Evolutionary conservation across 2,797 vertebrate genomes (phyloP), one percentile per base, ranked within the genome.

Genomic region (Peromyscus aztecus): DNA sequence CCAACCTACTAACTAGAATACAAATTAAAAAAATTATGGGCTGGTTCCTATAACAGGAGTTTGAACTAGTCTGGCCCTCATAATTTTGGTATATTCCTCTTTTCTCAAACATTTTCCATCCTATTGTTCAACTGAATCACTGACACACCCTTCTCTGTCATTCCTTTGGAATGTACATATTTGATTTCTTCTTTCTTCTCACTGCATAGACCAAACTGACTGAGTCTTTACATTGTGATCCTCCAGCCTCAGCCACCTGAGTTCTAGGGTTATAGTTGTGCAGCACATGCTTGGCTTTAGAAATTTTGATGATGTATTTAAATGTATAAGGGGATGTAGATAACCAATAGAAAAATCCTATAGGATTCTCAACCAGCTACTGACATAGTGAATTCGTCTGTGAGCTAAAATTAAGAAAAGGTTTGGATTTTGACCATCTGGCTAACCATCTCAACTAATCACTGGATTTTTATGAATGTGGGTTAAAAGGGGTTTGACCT

Each of bases 401-500:
- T 78, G 57, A 63, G 43, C 75, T 96, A 84, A 94, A 92, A 43
- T 76, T 77, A 87, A 91, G 29, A 63, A 93, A 93, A 46, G 84
- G 59, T 86, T 94, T 63, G 29, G 61, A 21, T 55, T 96, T n/a
- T 73, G 49, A 71, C 31, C 89, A 94, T 91, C 63, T 84, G 67
- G 57, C 40, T 90, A 43, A 65, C 80, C 80, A 67, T 67, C 46
- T 85, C 81, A 96, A 85, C 73, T 82, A 86, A 94, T 85, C 43
- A 57, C 6, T 84, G 46, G 37, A 59, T 93, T 96, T 96, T 89
- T 69, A 96, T 52, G 43, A 89, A 91, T 96, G 86, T 96, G 78
- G 86, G 91, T 95, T 96, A 90, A 94, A 94, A 95, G 78, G 67
- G n/a, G 46, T 77, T 92, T 97, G 65, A 77, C 77, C 57, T 95